Conservation (phyloP, 2,888 invertebrate species). For the Apamea crenata region DNA sequence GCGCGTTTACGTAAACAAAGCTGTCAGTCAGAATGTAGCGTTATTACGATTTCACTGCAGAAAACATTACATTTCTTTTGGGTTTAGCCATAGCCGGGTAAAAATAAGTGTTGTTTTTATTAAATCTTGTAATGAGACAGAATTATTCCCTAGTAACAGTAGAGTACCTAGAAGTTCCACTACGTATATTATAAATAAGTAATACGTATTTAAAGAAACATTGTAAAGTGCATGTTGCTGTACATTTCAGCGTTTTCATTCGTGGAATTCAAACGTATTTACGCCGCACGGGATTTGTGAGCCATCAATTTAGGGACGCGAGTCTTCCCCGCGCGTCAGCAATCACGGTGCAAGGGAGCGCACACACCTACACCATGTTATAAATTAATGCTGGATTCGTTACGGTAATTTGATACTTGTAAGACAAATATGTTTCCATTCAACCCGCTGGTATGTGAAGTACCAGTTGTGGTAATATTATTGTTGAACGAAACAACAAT, state of each 20-base stretch:
- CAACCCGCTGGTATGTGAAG: background rate
- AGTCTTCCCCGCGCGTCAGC: background rate
- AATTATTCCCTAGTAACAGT: background rate
- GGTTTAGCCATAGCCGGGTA: no score
- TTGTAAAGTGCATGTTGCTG: background rate
- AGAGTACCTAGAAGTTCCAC: background rate
- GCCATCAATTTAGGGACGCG: slow-evolving; percentile 7
- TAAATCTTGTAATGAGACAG: background rate
- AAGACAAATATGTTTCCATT: background rate
- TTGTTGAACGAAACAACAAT: slow-evolving; percentile 10
- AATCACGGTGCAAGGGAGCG: background rate
- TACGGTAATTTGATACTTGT: background rate
- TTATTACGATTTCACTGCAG: background rate
- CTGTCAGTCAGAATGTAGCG: background rate
- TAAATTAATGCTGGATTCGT: background rate
- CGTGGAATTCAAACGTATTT: background rate
- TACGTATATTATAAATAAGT: background rate
- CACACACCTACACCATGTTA: background rate
- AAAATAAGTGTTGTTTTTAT: background rate
- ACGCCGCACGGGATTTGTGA: background rate
- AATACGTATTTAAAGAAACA: background rate
- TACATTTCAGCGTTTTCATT: background rate
- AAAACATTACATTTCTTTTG: background rate
- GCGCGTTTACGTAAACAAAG: background rate
- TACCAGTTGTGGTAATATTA: background rate